Conservation (phyloP, 2,797 vertebrate species). For the Columba guinea region DNA sequence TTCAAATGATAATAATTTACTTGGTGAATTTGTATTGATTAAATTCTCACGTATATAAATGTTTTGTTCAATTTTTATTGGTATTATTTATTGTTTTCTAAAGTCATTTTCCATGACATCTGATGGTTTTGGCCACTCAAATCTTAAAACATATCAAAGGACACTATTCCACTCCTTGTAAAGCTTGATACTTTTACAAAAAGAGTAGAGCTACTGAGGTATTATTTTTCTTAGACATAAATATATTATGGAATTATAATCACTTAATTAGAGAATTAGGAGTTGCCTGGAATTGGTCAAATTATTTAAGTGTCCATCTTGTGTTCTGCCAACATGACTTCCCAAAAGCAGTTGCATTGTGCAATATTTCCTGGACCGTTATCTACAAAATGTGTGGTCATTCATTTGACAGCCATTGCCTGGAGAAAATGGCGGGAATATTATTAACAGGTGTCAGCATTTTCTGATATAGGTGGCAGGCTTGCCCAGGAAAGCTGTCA, state of each 20-base stretch:
- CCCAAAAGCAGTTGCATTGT: neutral
- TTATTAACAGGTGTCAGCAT: neutral
- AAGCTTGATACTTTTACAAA: neutral
- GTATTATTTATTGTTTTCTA: neutral
- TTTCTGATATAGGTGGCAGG: neutral
- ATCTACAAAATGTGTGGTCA: constrained; percentile 27
- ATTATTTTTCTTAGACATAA: neutral
- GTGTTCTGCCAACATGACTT: neutral
- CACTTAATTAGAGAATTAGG: neutral
- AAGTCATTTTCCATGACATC: neutral
- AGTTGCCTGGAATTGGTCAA: neutral
- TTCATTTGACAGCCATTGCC: constrained; percentile 15
- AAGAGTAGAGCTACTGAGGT: neutral
- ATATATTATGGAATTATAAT: neutral
- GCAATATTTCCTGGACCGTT: neutral
- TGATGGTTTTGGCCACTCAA: neutral
- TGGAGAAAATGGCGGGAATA: constrained; percentile 21
- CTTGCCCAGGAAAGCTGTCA: neutral
- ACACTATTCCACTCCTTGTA: neutral
- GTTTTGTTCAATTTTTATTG: neutral
- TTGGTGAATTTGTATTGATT: neutral
- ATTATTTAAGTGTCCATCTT: neutral
- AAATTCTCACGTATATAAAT: neutral
- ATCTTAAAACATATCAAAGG: neutral
- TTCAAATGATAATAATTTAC: neutral